phyloP scores from a whole-genome alignment of 2,888 invertebrate species.

The Sthenelais limicola region DNA sequence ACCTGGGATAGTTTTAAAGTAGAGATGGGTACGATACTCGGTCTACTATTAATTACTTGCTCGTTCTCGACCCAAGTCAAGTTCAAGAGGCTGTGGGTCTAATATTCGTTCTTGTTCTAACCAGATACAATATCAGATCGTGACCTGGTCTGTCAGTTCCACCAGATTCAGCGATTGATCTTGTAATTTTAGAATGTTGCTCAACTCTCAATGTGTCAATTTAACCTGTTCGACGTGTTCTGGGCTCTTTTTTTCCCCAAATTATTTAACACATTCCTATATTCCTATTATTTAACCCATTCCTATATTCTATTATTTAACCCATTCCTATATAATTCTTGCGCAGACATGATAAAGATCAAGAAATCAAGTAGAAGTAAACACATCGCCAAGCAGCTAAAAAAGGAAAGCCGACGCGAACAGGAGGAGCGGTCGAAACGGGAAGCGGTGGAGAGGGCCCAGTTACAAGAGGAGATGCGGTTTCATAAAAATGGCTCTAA shows the following conservation, averaged over 20 bases:
- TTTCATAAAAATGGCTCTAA: conserved; percentile 61
- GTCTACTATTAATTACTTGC: too few relatives aligned
- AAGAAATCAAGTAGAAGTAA: conserved; percentile 96
- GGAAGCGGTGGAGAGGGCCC: conserved; percentile 32
- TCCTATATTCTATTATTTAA: background rate
- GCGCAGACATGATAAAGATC: conserved; percentile 88
- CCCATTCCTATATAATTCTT: background rate
- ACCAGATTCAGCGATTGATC: too few relatives aligned
- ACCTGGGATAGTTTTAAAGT: too few relatives aligned
- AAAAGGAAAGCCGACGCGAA: conserved; percentile 77
- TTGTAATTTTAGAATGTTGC: too few relatives aligned
- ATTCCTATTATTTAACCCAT: background rate
- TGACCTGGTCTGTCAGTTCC: too few relatives aligned
- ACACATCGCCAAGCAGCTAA: conserved; percentile 76
- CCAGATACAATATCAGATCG: too few relatives aligned
- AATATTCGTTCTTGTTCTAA: too few relatives aligned
- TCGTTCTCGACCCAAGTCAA: too few relatives aligned
- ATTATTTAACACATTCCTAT: background rate
- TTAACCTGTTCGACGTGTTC: too few relatives aligned
- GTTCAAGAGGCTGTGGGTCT: too few relatives aligned
- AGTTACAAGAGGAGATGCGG: background rate
- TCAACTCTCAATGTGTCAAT: too few relatives aligned
- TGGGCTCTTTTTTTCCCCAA: background rate
- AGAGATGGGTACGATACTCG: too few relatives aligned
- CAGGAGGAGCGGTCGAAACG: conserved; percentile 57